phyloP scores from a whole-genome alignment of 1,140 invertebrate genomes.

The Steinernema feltiae region DNA sequence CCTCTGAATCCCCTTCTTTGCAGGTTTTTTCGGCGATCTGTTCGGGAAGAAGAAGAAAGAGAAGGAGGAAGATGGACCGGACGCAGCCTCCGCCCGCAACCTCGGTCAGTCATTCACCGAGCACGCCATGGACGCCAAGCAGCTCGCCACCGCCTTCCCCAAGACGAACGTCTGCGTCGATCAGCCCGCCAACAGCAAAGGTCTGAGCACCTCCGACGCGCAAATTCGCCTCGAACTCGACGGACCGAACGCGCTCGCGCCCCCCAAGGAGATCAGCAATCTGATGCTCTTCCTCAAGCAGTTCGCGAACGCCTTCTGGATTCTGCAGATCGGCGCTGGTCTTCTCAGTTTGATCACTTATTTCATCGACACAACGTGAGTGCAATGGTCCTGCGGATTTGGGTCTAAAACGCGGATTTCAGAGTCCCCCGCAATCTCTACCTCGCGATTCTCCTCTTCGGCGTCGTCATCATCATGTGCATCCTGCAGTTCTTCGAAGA shows the following conservation, averaged over 20 bases:
- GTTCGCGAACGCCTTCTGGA: constrained; percentile 34
- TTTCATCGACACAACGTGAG: constrained; percentile 28
- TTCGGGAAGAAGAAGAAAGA: background rate
- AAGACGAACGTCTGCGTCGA: constrained; percentile 12
- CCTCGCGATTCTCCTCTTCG: constrained; percentile 33
- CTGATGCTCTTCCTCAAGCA: constrained; percentile 26
- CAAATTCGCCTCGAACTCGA: constrained; percentile 21
- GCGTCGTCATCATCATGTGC: constrained; percentile 35
- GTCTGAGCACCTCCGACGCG: constrained; percentile 18
- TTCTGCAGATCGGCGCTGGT: constrained; percentile 33
- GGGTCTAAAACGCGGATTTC: background rate
- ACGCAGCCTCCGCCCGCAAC: background rate
- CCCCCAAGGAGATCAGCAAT: constrained; percentile 33
- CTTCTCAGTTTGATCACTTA: constrained; percentile 29
- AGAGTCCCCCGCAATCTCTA: constrained; percentile 32
- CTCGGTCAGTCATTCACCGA: constrained; percentile 20
- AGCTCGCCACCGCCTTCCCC: constrained; percentile 19
- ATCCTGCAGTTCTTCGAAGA: constrained; percentile 35
- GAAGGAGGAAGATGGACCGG: background rate
- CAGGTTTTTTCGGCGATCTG: background rate
- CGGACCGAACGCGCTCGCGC: constrained; percentile 29
- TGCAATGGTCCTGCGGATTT: background rate
- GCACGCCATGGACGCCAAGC: constrained; percentile 23
- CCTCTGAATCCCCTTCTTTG: background rate
- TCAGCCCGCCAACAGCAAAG: constrained; percentile 19